Conservation (phyloP, 1,140 invertebrate species). For the Monomorium pharaonis region DNA sequence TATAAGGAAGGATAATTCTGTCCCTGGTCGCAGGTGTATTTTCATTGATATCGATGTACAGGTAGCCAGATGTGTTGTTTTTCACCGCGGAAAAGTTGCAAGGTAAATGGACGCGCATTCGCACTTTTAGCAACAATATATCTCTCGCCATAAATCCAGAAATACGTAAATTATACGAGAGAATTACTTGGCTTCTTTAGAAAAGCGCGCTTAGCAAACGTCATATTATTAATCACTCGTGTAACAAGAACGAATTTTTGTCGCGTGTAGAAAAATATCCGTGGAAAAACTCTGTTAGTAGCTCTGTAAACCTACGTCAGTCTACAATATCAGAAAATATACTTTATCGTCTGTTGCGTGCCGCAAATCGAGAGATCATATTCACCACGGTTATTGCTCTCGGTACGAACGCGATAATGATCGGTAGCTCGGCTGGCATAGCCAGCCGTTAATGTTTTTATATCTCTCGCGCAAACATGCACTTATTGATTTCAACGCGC, state of each 20-base stretch:
- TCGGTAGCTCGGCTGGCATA: background rate
- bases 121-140: constrained; percentile 3
- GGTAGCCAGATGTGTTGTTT: constrained; percentile 29
- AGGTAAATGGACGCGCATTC: background rate
- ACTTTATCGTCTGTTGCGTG: constrained; percentile 19
- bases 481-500: constrained; percentile 51
- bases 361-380: constrained; percentile 26
- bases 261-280: background rate
- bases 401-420: constrained; percentile 35
- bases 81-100: background rate
- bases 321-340: background rate
- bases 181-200: background rate
- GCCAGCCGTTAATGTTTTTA: constrained; percentile 27
- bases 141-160: background rate
- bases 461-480: constrained; percentile 26
- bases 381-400: constrained; percentile 26
- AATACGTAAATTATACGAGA: constrained; percentile 17
- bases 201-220: background rate
- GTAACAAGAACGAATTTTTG: background rate
- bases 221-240: constrained; percentile 8
- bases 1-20: constrained; percentile 46
- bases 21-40: constrained; percentile 32
- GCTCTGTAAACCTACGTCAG: background rate
- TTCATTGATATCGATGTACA: constrained; percentile 49
- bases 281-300: background rate